Evolutionary conservation across 2,113 vertebrate genomes (phyloP).

Genomic region (Chamaea fasciata): DNA sequence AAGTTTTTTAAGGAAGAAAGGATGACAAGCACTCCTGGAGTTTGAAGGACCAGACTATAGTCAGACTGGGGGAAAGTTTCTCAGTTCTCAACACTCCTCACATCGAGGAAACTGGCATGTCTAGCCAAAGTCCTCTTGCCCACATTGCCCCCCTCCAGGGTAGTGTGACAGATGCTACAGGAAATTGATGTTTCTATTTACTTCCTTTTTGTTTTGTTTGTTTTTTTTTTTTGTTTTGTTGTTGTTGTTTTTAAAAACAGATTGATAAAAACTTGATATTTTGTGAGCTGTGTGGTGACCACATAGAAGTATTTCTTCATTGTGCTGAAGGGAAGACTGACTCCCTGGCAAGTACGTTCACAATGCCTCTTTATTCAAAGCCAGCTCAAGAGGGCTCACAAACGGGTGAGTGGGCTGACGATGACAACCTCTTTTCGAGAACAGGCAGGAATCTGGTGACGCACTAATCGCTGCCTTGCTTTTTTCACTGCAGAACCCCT

Average conservation of each 20-base stretch:
- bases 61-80: not conserved
- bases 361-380: not conserved
- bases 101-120: not conserved
- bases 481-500: not conserved
- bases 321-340: not conserved
- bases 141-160: not conserved
- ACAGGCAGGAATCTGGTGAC: slow-evolving; percentile 4
- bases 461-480: not conserved
- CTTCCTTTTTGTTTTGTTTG: not conserved
- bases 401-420: not conserved
- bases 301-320: not conserved
- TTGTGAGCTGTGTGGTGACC: not conserved
- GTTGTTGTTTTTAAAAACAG: not conserved
- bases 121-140: not conserved
- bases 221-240: not conserved
- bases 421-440: not conserved
- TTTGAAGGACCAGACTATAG: not conserved
- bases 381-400: not conserved
- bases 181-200: not conserved
- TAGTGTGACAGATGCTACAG: not conserved
- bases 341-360: not conserved
- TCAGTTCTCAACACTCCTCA: not conserved
- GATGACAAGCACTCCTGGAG: not conserved
- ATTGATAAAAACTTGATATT: not conserved
- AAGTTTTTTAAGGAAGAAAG: not conserved